Evolutionary conservation across 2,888 invertebrate species (phyloP).

Genomic region (Chorisops tibialis): DNA sequence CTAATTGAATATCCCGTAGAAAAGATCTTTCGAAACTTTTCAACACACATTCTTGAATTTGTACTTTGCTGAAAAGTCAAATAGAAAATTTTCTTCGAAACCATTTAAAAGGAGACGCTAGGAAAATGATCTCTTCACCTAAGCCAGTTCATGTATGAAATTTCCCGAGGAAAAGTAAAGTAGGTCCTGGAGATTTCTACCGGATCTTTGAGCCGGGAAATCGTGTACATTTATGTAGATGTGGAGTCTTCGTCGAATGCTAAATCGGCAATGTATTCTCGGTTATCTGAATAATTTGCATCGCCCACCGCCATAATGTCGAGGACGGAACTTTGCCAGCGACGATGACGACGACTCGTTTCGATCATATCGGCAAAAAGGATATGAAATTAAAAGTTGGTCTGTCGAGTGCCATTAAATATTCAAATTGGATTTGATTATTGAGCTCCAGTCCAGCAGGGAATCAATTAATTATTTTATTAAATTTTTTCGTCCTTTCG

Average conservation of each 20-base stretch:
- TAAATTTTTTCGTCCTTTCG: conserved; percentile 12
- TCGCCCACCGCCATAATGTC: background rate
- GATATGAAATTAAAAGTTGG: conserved; percentile 32
- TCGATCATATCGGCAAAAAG: conserved; percentile 21
- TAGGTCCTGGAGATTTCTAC: background rate
- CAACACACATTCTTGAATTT: too few species aligned
- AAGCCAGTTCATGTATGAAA: conserved; percentile 1
- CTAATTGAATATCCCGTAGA: too few species aligned
- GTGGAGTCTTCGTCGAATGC: too few species aligned
- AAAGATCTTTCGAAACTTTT: too few species aligned
- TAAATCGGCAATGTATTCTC: too few species aligned
- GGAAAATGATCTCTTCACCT: background rate
- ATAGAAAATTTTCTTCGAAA: too few species aligned
- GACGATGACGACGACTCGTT: background rate
- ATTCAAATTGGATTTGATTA: conserved; percentile 33
- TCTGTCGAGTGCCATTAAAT: conserved; percentile 26
- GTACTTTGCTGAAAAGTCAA: too few species aligned
- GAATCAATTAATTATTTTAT: conserved; percentile 32
- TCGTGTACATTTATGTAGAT: too few species aligned
- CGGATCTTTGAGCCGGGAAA: background rate
- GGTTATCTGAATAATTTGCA: conserved; percentile 17
- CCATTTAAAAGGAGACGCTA: too few species aligned
- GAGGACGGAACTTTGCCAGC: conserved; percentile 10
- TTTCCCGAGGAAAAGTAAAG: background rate
- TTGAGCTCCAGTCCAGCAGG: conserved; percentile 23